Percentiles rank a stretch among this genome's conserved stretches.
These are phyloP conservation scores for Rhabdomys pumilio DNA, from an alignment of 2,797 vertebrate species.

Conservation along the genomic window DNA sequence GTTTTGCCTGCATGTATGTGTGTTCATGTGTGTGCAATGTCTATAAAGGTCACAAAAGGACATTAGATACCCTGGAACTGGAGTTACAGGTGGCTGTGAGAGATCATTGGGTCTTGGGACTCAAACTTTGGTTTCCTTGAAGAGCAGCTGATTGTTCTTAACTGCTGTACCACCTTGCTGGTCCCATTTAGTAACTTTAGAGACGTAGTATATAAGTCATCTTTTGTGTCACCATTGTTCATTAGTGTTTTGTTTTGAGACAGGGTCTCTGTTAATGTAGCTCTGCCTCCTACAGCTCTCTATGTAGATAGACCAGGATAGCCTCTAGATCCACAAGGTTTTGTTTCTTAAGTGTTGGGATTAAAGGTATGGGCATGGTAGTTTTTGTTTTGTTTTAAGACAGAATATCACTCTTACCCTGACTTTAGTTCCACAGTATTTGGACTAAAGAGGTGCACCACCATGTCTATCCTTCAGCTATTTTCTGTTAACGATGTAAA, in stretches of 20 bases:
- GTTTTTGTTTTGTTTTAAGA: not conserved
- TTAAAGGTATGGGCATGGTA: not conserved
- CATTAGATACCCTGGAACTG: not conserved
- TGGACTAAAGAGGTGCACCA: not conserved
- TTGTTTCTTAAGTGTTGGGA: not conserved
- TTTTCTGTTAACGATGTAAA: slow-evolving; percentile 10
- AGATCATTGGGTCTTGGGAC: not conserved
- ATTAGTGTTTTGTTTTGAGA: not conserved
- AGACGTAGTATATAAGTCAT: not conserved
- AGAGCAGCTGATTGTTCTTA: not conserved
- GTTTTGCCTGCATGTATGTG: not conserved
- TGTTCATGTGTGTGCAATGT: not conserved
- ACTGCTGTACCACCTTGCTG: not conserved
- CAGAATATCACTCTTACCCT: not conserved
- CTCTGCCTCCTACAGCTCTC: not conserved
- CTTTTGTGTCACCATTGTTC: not conserved
- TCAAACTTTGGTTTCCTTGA: not conserved
- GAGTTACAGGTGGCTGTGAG: not conserved
- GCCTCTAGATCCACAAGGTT: not conserved
- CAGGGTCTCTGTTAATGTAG: not conserved
- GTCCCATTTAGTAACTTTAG: not conserved
- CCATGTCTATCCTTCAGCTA: not conserved
- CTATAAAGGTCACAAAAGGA: not conserved
- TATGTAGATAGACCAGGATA: not conserved
- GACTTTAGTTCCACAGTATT: not conserved